A percentile compares a stretch with the other conserved stretches of the same genome.
Evolutionary conservation across 2,797 vertebrate species (phyloP).

Genomic region (Acipenser ruthenus): DNA sequence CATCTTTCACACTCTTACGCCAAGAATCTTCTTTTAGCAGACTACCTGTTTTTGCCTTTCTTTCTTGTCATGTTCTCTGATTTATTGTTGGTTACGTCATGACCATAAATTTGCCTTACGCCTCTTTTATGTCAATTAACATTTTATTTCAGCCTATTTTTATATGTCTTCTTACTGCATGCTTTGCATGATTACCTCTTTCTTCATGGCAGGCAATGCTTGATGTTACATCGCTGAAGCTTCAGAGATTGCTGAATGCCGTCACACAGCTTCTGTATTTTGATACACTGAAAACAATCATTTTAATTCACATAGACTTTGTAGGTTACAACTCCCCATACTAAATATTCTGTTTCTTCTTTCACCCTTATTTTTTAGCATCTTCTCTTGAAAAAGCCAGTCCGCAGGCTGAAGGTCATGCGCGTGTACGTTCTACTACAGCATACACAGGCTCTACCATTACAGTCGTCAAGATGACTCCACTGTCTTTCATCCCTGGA

Average conservation of each 20-base stretch:
- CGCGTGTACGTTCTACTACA: slow-evolving; percentile 68
- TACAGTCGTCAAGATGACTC: slow-evolving; percentile 94
- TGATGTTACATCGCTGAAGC: slow-evolving; percentile 53
- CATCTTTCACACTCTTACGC: slow-evolving; percentile 80
- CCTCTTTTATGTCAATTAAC: slow-evolving; percentile 38
- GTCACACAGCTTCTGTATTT: slow-evolving; percentile 47
- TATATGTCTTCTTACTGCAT: slow-evolving; percentile 48
- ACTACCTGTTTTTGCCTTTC: slow-evolving; percentile 46
- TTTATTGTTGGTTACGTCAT: slow-evolving; percentile 56
- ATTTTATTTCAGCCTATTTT: slow-evolving; percentile 50
- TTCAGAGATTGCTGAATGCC: slow-evolving; percentile 68
- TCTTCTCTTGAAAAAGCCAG: slow-evolving; percentile 84
- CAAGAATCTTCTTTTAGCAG: slow-evolving; percentile 52
- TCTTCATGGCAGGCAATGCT: slow-evolving; percentile 41
- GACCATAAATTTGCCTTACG: slow-evolving; percentile 48
- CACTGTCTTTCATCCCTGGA: slow-evolving; percentile 89
- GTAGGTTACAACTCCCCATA: slow-evolving; percentile 6
- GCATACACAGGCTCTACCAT: slow-evolving; percentile 68
- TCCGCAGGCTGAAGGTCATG: slow-evolving; percentile 76
- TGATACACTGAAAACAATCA: slow-evolving; percentile 41
- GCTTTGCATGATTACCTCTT: slow-evolving; percentile 58
- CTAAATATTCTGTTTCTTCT: slow-evolving; percentile 8
- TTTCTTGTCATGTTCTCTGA: slow-evolving; percentile 38
- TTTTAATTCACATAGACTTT: slow-evolving; percentile 37
- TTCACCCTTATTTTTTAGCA: slow-evolving; percentile 47